These are phyloP conservation scores for Hirtodrosophila trivittata DNA, from an alignment of 2,888 invertebrate genomes.

Conservation along the genomic window DNA sequence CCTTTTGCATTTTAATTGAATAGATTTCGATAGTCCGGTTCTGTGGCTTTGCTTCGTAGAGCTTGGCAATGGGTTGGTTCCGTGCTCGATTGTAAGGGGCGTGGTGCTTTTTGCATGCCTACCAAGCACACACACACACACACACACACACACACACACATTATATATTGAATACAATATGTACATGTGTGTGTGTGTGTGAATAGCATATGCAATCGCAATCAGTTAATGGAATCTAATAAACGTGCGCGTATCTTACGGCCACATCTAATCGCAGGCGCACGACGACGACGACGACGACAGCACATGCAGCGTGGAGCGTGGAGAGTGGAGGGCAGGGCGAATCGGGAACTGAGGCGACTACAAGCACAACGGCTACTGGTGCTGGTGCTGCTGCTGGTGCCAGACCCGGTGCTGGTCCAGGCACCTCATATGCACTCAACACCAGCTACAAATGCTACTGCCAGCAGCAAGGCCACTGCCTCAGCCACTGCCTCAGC, in stretches of 20 bases:
- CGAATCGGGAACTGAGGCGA: slow-evolving; percentile 18
- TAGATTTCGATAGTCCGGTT: slow-evolving; percentile 65
- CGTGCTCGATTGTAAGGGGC: slow-evolving; percentile 46
- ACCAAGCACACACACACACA: slow-evolving; percentile 14
- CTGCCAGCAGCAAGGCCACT: slow-evolving; percentile 48
- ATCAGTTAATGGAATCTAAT: slow-evolving; percentile 80
- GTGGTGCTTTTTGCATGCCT: slow-evolving; percentile 40
- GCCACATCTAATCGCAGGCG: slow-evolving; percentile 71
- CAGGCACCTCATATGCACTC: slow-evolving; percentile 25
- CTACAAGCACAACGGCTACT: slow-evolving; percentile 38
- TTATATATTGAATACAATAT: no score
- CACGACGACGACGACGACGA: slow-evolving; percentile 47
- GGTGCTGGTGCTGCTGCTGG: slow-evolving; percentile 11
- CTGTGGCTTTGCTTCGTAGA: slow-evolving; percentile 18
- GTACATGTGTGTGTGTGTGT: no score
- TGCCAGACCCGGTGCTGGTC: slow-evolving; percentile 2
- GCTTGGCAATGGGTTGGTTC: slow-evolving; percentile 4
- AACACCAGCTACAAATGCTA: slow-evolving; percentile 22
- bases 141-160: neutral
- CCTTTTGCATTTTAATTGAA: slow-evolving; percentile 65
- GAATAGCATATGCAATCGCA: slow-evolving; percentile 45
- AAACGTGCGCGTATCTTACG: slow-evolving; percentile 73
- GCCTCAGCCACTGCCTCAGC: slow-evolving; percentile 29
- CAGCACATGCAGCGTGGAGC: slow-evolving; percentile 14
- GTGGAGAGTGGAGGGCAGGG: neutral